A percentile compares a stretch with the other conserved stretches of the same genome.
Evolutionary conservation across 92 coral and sea anemone genomes (phyloP).

Genomic region (Micromussa lordhowensis): DNA sequence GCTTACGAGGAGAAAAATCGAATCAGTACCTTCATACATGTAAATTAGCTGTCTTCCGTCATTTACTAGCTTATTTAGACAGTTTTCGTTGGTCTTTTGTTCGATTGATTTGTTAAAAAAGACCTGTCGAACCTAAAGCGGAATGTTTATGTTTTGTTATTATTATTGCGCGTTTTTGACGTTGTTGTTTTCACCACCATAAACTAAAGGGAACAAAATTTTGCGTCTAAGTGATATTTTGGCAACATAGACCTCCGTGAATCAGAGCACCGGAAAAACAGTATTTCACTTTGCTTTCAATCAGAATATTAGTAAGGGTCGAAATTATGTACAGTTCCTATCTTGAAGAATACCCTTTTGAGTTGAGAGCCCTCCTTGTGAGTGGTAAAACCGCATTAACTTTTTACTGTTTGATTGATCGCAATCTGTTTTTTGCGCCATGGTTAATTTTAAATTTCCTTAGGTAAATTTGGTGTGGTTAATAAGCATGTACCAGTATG

Average conservation of each 20-base stretch:
- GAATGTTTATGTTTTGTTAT: constrained; percentile 33
- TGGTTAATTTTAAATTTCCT: not conserved
- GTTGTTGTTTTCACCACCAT: not conserved
- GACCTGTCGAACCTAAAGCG: not conserved
- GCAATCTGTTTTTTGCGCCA: not conserved
- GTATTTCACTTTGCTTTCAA: not conserved
- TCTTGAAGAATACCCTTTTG: not conserved
- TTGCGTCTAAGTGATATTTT: not conserved
- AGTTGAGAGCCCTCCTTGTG: not conserved
- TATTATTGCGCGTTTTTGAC: not conserved
- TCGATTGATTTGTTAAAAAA: not conserved
- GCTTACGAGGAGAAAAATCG: constrained; percentile 2
- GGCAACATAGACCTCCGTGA: not conserved
- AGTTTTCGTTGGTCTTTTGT: constrained; percentile 26
- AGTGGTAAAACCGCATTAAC: not conserved
- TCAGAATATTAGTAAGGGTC: not conserved
- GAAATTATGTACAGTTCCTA: not conserved
- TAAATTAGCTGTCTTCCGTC: not conserved
- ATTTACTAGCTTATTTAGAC: not conserved
- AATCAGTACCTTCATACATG: not conserved
- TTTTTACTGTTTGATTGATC: constrained; percentile 1
- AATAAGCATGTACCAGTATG: not conserved
- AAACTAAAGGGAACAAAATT: not conserved
- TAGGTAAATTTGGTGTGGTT: not conserved
- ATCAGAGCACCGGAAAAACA: not conserved